Conservation (phyloP, 2,888 invertebrate species). For the Cephus runcator region DNA sequence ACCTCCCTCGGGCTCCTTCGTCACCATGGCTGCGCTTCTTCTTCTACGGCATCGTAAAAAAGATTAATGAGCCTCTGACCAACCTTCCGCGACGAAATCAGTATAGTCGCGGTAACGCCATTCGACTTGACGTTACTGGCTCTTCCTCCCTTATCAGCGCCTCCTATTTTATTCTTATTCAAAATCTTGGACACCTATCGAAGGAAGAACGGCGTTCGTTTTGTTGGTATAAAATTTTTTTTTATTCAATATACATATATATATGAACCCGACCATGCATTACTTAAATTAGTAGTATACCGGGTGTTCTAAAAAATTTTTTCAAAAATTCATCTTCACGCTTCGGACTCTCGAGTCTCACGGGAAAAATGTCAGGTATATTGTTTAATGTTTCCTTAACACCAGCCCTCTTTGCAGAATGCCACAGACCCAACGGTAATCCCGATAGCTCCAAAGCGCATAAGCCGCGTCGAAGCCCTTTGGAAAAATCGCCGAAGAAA, state of each 20-base stretch:
- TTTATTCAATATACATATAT: no score
- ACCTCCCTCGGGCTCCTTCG: slow-evolving; percentile 36
- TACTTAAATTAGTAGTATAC: background rate
- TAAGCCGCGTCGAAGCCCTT: slow-evolving; percentile 42
- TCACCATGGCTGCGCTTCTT: slow-evolving; percentile 1
- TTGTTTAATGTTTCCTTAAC: slow-evolving; percentile 13
- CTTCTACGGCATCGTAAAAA: slow-evolving; percentile 52
- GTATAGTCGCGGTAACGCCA: background rate
- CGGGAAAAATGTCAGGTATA: background rate
- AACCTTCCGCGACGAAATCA: background rate
- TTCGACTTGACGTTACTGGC: slow-evolving; percentile 13
- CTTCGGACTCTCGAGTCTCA: no score
- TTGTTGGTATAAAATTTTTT: background rate
- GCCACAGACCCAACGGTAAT: slow-evolving; percentile 44
- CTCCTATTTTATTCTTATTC: slow-evolving; percentile 9
- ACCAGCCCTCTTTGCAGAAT: slow-evolving; percentile 1
- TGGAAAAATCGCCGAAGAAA: slow-evolving; percentile 51
- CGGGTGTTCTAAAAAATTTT: background rate
- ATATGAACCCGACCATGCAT: background rate
- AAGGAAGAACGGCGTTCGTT: background rate
- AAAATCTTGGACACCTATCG: background rate
- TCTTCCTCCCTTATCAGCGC: slow-evolving; percentile 14
- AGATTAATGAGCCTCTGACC: slow-evolving; percentile 54
- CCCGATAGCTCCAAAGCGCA: slow-evolving; percentile 46
- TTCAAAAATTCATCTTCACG: background rate